These are phyloP conservation scores for Neocrepidodera transversa DNA, from an alignment of 2,888 invertebrate species.

Conservation along the genomic window DNA sequence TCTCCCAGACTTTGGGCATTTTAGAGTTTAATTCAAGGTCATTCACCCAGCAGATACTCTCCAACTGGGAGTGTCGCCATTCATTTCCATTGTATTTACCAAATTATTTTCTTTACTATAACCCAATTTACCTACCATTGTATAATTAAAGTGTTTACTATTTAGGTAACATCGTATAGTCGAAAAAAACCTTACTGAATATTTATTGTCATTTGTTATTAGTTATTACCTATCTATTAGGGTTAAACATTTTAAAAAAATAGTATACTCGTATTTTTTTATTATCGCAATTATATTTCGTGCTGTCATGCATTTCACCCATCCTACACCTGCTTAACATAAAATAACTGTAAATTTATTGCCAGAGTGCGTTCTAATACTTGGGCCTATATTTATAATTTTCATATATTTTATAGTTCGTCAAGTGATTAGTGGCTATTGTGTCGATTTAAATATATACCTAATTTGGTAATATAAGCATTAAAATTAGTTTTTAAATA, in stretches of 20 bases:
- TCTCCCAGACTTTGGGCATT: conserved; percentile 43
- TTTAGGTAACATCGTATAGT: neutral
- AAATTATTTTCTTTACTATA: no score
- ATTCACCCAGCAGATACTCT: conserved; percentile 51
- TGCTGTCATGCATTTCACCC: neutral
- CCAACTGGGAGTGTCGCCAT: conserved; percentile 25
- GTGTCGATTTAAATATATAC: no score
- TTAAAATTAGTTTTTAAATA: no score
- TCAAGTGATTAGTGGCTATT: no score
- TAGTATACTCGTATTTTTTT: no score
- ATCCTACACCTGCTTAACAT: conserved; percentile 1
- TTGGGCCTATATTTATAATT: no score
- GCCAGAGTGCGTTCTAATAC: neutral
- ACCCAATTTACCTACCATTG: neutral
- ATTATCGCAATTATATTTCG: neutral
- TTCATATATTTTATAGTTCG: no score
- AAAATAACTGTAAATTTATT: conserved; percentile 1
- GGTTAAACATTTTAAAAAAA: no score
- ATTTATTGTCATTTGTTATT: no score
- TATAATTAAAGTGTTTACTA: no score
- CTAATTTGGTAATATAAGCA: no score
- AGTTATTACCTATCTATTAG: no score
- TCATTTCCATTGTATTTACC: neutral
- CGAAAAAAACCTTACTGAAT: neutral
- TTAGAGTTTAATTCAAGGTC: conserved; percentile 53